Percentiles rank a stretch among this genome's conserved stretches.
phyloP scores from a whole-genome alignment of 1,140 invertebrate genomes.

The Euwallacea fornicatus region DNA sequence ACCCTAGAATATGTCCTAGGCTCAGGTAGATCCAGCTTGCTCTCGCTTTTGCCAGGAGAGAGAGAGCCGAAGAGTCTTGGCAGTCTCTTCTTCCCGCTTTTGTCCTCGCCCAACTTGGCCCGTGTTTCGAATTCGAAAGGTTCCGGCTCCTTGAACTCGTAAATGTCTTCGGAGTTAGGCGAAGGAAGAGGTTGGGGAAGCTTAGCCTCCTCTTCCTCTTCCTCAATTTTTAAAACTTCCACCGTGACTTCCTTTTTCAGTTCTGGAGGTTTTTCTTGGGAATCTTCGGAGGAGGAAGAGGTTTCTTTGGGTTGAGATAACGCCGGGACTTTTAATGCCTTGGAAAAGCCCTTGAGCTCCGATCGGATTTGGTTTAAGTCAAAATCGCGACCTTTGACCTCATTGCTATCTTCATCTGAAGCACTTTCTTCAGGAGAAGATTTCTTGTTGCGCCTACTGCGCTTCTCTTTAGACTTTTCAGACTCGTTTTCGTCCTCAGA shows the following conservation, averaged over 20 bases:
- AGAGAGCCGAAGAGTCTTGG: slow-evolving; percentile 62
- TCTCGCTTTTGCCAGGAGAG: slow-evolving; percentile 40
- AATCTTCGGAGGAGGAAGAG: slow-evolving; percentile 51
- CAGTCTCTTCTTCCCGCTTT: slow-evolving; percentile 57
- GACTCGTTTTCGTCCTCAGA: slow-evolving; percentile 43
- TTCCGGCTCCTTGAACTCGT: slow-evolving; percentile 87
- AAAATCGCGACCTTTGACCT: slow-evolving; percentile 70
- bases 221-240: slow-evolving; percentile 18
- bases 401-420: slow-evolving; percentile 43
- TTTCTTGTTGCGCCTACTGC: slow-evolving; percentile 36
- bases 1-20: slow-evolving; percentile 30
- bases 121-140: slow-evolving; percentile 80
- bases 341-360: slow-evolving; percentile 77
- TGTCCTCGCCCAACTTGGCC: slow-evolving; percentile 56
- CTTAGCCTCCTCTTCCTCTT: slow-evolving; percentile 1
- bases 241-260: slow-evolving; percentile 39
- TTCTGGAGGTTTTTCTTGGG: slow-evolving; percentile 50
- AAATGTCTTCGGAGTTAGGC: slow-evolving; percentile 68
- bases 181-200: background rate
- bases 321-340: slow-evolving; percentile 58
- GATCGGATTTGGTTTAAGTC: slow-evolving; percentile 82
- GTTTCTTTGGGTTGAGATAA: slow-evolving; percentile 49
- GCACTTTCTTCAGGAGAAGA: slow-evolving; percentile 32
- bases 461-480: slow-evolving; percentile 48
- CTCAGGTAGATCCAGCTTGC: slow-evolving; percentile 24